Conservation (phyloP, 2,113 vertebrate species). For the Origma solitaria region DNA sequence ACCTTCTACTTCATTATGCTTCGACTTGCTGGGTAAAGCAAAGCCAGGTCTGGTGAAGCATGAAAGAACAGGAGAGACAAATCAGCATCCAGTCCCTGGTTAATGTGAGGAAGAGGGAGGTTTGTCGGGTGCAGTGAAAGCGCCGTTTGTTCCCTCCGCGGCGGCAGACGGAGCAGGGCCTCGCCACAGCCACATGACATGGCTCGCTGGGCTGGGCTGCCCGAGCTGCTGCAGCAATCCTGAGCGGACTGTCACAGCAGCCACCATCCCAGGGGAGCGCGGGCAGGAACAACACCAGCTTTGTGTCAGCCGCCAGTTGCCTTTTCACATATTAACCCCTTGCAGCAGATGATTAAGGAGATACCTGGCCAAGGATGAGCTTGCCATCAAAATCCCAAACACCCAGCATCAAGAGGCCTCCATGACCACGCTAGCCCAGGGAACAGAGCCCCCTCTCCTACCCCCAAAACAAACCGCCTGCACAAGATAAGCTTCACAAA, state of each 20-base stretch:
- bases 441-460: neutral
- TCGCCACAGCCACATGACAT: neutral
- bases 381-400: accelerated
- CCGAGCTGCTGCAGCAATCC: neutral
- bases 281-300: neutral
- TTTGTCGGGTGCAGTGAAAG: neutral
- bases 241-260: neutral
- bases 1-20: neutral
- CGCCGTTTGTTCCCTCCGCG: neutral
- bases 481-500: neutral
- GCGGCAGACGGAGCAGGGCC: neutral
- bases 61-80: neutral
- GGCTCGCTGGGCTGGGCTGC: neutral
- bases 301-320: neutral
- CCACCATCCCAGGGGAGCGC: neutral
- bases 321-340: neutral
- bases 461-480: accelerated
- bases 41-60: neutral
- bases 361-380: neutral
- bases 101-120: neutral
- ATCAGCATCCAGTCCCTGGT: neutral
- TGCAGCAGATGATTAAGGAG: neutral
- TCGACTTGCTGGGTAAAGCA: neutral
- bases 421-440: accelerated
- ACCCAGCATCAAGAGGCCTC: neutral